These are phyloP conservation scores for Phengaris arion DNA, from an alignment of 2,888 invertebrate genomes.

Conservation along the genomic window DNA sequence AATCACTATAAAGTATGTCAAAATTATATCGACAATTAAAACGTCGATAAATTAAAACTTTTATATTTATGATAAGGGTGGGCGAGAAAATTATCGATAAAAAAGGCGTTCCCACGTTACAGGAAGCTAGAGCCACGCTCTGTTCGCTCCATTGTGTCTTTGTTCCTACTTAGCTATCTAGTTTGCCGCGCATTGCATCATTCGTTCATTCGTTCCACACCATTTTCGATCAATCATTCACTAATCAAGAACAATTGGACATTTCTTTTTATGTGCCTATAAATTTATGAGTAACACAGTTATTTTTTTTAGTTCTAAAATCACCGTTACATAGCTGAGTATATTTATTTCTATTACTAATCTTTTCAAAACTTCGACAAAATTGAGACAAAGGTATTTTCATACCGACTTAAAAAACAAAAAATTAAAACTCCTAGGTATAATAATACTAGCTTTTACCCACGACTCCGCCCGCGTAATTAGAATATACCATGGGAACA, in stretches of 20 bases:
- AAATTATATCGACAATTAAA: constrained; percentile 8
- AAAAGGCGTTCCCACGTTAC: constrained; percentile 71
- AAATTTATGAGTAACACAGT: background rate
- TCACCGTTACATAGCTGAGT: background rate
- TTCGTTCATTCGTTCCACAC: constrained; percentile 67
- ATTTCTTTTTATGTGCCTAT: constrained; percentile 11
- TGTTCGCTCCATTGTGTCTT: constrained; percentile 70
- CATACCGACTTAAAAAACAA: too few species aligned
- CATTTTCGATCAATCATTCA: constrained; percentile 54
- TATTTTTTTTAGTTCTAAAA: background rate
- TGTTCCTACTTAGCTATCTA: constrained; percentile 67
- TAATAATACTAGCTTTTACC: too few species aligned
- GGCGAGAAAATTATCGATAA: constrained; percentile 52
- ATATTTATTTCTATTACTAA: too few species aligned
- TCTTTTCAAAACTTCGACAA: too few species aligned
- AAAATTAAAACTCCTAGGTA: too few species aligned
- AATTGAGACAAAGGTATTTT: too few species aligned
- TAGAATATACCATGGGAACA: too few species aligned
- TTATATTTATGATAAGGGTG: constrained; percentile 31
- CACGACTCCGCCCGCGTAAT: too few species aligned
- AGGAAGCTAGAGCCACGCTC: constrained; percentile 66
- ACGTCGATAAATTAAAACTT: background rate
- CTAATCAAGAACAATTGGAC: constrained; percentile 34
- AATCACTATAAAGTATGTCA: background rate
- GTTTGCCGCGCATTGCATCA: constrained; percentile 69